Conservation (phyloP, 2,888 invertebrate genomes). For the Busseola fusca region DNA sequence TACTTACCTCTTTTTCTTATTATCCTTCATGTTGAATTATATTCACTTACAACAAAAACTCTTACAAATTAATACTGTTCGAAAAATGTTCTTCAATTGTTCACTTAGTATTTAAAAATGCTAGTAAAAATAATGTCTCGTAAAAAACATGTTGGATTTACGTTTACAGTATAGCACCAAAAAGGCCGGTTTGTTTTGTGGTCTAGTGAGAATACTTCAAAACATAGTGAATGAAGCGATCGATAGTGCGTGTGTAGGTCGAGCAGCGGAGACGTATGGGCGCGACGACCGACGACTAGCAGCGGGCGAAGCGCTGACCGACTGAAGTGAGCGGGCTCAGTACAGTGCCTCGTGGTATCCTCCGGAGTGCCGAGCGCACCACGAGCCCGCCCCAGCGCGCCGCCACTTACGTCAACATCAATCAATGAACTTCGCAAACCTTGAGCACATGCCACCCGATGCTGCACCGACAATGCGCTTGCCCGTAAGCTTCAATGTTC, state of each 20-base stretch:
- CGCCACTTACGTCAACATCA: conserved; percentile 61
- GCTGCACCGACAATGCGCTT: background rate
- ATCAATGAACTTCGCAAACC: conserved; percentile 71
- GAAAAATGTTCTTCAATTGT: conserved; percentile 44
- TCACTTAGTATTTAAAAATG: conserved; percentile 37
- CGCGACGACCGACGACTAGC: conserved; percentile 58
- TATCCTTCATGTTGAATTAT: conserved; percentile 74
- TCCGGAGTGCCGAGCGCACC: conserved; percentile 45
- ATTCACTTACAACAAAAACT: conserved; percentile 55
- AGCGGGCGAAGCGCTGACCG: conserved; percentile 60
- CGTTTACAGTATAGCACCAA: conserved; percentile 61
- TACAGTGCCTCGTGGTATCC: conserved; percentile 38
- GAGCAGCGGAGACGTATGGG: conserved; percentile 34
- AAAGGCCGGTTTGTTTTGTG: conserved; percentile 67
- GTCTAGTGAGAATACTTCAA: conserved; percentile 64
- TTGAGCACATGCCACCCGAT: conserved; percentile 60
- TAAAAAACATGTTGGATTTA: conserved; percentile 41
- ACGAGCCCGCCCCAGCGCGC: conserved; percentile 32
- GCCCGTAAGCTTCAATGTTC: conserved; percentile 27
- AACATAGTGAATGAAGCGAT: conserved; percentile 77
- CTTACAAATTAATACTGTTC: conserved; percentile 48
- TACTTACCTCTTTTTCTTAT: conserved; percentile 72
- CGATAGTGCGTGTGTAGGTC: conserved; percentile 59
- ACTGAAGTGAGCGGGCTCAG: conserved; percentile 50
- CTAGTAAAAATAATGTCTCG: conserved; percentile 36